Evolutionary conservation across 2,797 vertebrate genomes (phyloP), one percentile per base, ranked within the genome.

Genomic region (Cynopterus sphinx): DNA sequence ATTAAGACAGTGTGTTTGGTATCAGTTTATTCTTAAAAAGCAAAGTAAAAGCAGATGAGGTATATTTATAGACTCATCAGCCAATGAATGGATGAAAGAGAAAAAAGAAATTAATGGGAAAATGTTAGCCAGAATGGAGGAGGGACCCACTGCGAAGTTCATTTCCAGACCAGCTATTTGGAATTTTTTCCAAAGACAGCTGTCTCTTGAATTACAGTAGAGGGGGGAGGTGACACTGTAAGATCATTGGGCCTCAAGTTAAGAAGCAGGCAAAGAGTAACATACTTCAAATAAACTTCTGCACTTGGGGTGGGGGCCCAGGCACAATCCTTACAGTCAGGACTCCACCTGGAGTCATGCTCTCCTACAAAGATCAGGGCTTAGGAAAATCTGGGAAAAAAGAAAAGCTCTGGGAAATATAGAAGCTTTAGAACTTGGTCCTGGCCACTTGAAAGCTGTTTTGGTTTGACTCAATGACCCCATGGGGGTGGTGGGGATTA

Each of bases 11-110:
- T 87, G 96, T 98, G 98, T 98, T 98, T 97, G 87, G 97, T 98
- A 98, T 97, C 97, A 98, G 97, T 98, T 98, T 98, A 97, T 98
- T 97, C 98, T 98, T 98, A 98, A 98, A 98, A 98, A 98, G 98
- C 98, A 98, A 98, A 98, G 98, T 98, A 98, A 98, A 99, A 98
- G 98, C 98, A 98, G 98, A 98, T 98, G 98, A 98, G 98, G 95
- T 95, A 88, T 98, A 98, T 98, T 98, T 98, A 98, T 98, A 98
- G 98, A 97, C 78, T 98, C 98, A 98, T 98, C 98, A 98, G 97
- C 97, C 98, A 98, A 98, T 98, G 98, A 98, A 98, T 97, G 98
- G 98, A 98, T 98, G 98, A 98, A 98, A 98, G 95, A 79, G 90
- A 97, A 98, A 98, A 98, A 98, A 98, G 57, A 98, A 98, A 98